Conservation (phyloP, 2,113 vertebrate genomes). For the Vidua chalybeata region DNA sequence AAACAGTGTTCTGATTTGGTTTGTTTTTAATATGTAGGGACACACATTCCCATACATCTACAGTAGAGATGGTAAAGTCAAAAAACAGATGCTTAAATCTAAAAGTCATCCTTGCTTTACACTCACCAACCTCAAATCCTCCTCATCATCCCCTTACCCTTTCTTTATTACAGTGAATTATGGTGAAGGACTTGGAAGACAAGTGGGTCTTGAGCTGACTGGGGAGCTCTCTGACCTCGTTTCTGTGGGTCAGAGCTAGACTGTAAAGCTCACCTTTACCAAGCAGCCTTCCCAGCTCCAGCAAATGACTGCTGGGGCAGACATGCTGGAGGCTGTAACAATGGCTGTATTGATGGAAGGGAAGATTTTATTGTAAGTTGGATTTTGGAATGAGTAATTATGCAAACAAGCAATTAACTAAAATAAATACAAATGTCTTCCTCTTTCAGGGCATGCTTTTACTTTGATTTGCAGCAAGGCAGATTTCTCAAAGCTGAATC, state of each 20-base stretch:
- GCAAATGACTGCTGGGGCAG: neutral
- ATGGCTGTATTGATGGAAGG: constrained; percentile 31
- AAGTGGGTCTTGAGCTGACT: neutral
- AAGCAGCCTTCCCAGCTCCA: neutral
- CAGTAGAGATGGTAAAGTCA: neutral
- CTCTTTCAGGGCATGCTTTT: neutral
- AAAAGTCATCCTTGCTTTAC: neutral
- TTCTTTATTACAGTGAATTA: neutral
- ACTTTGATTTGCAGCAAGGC: neutral
- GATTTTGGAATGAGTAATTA: constrained; percentile 47
- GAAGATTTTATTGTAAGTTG: constrained; percentile 24
- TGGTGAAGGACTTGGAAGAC: neutral
- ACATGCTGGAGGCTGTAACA: constrained; percentile 18
- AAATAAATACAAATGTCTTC: constrained; percentile 36
- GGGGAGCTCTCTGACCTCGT: neutral
- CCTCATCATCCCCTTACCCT: neutral
- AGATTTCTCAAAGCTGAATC: constrained; percentile 13
- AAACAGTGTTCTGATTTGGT: neutral
- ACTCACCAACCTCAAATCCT: neutral
- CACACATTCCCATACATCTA: neutral
- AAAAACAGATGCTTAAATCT: neutral
- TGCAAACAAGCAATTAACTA: constrained; percentile 55
- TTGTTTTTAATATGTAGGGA: neutral
- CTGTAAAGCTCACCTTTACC: constrained; percentile 22
- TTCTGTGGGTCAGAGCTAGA: neutral